phyloP scores from a whole-genome alignment of 2,888 invertebrate species.

The Zhuqinia jingwanae region DNA sequence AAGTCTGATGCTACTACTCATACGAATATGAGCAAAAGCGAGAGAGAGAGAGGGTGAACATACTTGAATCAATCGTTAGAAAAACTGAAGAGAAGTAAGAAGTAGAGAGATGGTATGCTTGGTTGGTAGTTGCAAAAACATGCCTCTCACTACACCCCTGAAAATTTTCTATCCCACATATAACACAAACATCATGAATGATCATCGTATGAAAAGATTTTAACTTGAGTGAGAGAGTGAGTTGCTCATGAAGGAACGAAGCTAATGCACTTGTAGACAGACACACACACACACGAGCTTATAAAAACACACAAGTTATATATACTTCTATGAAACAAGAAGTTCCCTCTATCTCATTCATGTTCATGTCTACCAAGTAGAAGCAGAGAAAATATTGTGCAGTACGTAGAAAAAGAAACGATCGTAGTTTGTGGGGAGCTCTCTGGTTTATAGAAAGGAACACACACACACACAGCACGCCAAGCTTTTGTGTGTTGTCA shows the following conservation, averaged over 20 bases:
- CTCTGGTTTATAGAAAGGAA: background rate
- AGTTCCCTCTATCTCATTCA: slow-evolving; percentile 15
- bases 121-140: slow-evolving; percentile 32
- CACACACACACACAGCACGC: background rate
- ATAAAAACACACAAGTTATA: background rate
- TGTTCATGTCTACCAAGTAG: slow-evolving; percentile 20
- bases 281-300: background rate
- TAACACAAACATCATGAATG: too few species aligned
- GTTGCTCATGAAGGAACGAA: background rate
- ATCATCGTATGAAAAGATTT: too few species aligned
- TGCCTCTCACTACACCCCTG: slow-evolving; percentile 31
- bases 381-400: background rate
- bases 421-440: background rate
- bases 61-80: slow-evolving; percentile 28
- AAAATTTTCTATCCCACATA: slow-evolving; percentile 12
- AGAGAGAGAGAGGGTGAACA: background rate
- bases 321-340: background rate
- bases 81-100: slow-evolving; percentile 17
- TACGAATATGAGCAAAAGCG: background rate
- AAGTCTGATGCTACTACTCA: background rate
- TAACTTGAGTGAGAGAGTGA: too few species aligned
- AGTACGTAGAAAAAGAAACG: background rate
- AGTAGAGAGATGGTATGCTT: background rate
- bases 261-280: slow-evolving; percentile 10
- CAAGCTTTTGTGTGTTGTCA: slow-evolving; percentile 40